Evolutionary conservation across 2,888 invertebrate species (phyloP), one percentile per base, ranked within the genome.

Genomic region (Drosophila lutescens): DNA sequence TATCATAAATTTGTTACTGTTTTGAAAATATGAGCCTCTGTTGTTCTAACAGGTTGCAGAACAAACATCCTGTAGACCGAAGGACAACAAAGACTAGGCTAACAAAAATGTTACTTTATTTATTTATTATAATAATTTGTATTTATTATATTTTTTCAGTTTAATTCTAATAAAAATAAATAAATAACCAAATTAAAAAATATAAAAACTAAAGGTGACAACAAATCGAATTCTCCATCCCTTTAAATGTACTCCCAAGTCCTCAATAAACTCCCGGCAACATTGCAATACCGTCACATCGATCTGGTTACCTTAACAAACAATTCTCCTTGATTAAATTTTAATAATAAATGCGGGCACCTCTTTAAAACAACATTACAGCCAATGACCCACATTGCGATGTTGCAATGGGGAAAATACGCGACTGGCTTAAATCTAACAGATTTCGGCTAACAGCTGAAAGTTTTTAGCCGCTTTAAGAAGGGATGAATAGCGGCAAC

Each of bases 351-450:
- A 53, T 65, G 53, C 17, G 46, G 67, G 26, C 65, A 65, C 38
- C 67, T 65, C 67, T 65, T 65, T 65, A 65, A 65, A 46, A 53
- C 44, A 53, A 66, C 65, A 54, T 65, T 66, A 66, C 65, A 68
- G 58, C 68, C 69, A 68, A 69, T 68, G 68, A 68, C 69, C 69
- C 68, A 68, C 68, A 68, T 68, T 68, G 9, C 67, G 67, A 40
- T 40, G 65, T 38, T 10, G 66, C 44, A 65, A 15, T 51, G 66
- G 43, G 17, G 17, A 20, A 44, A 44, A 44, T 15, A 7, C 20
- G 38, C 34, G 53, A 41, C 43, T 40, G 32, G 49, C 68, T 46
- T 75, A 53, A 59, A 54, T 53, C 71, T 59, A 71, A 69, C 75
- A 75, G 62, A 49, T 67, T 61, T 36, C 68, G 62, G 71, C 65